A percentile compares a stretch with the other conserved stretches of the same genome.
Conservation (phyloP, 2,113 vertebrate genomes). For the Syrmaticus mikado region DNA sequence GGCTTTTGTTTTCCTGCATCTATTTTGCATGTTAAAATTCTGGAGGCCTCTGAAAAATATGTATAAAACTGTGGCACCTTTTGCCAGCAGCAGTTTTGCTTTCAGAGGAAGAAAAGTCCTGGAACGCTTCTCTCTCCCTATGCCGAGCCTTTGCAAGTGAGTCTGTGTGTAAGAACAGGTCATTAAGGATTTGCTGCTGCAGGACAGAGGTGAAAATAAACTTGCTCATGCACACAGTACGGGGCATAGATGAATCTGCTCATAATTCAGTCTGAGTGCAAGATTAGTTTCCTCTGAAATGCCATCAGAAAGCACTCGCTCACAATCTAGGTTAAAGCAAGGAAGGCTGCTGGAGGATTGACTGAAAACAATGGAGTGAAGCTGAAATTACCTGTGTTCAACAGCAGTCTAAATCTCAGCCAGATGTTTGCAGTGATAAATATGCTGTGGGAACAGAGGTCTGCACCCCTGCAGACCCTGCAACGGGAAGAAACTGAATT, state of each 20-base stretch:
- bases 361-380: constrained; percentile 18
- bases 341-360: constrained; percentile 23
- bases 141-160: background rate
- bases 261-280: background rate
- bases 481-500: background rate
- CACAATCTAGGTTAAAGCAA: constrained; percentile 63
- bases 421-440: constrained; percentile 7
- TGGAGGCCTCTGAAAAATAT: background rate
- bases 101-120: background rate
- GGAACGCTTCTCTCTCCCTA: background rate
- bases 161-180: background rate
- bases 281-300: constrained; percentile 61
- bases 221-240: background rate
- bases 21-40: background rate
- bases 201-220: constrained; percentile 7
- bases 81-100: constrained; percentile 6
- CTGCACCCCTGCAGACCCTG: background rate
- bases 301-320: constrained; percentile 55
- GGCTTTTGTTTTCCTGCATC: constrained; percentile 1
- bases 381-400: constrained; percentile 29
- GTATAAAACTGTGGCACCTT: background rate
- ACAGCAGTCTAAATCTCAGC: constrained; percentile 21
- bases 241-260: constrained; percentile 16
- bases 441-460: background rate
- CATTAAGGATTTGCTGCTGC: background rate